Base-by-base conservation (phyloP, 2,888 invertebrate genomes). In the Xanthorhoe designata region DNA sequence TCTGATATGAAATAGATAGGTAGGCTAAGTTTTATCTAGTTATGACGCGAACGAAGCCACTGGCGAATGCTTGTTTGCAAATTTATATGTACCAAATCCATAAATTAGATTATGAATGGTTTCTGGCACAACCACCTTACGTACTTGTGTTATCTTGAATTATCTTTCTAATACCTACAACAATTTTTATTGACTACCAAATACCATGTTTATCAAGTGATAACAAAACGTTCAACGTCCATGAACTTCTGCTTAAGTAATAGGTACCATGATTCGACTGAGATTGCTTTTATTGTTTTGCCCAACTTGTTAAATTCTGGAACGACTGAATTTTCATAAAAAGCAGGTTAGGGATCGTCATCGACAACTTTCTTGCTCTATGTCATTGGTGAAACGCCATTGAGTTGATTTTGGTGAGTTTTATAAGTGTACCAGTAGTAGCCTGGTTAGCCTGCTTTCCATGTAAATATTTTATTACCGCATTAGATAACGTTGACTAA, bases 141-240 rank as follows among this genome's bases (percentile, higher is more conserved):
- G 24, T n/a, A 42, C 51, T 42, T 19, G 5, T 53, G 49, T 29
- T 53, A 60, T 61, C 47, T 47, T 50, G 18, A 32, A 38, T 61
- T 68, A 68, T 68, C 61, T 52, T 60, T 57, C 54, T 68, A 54
- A 68, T 68, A 58, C 42, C 50, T 57, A 68, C 49, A 66, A 47
- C 8, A 38, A 35, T 49, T 67, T 57, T 54, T 60, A 62, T 45
- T 17, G 51, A 59, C 61, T 52, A 59, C 58, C 54, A 52, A 62
- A 61, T 69, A 52, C 67, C 56, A 52, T 60, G 59, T 56, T 63
- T 67, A 68, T 68, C 65, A 64, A 61, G 45, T 66, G 71, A 73
- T 73, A 72, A 70, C 18, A 13, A 55, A 35, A 71, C 7, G 64
- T 65, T 57, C 45, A 69, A 67, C 65, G 68, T 71, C 63, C 69